Conservation (phyloP, 2,888 invertebrate genomes). For the Athripsodes cinereus region DNA sequence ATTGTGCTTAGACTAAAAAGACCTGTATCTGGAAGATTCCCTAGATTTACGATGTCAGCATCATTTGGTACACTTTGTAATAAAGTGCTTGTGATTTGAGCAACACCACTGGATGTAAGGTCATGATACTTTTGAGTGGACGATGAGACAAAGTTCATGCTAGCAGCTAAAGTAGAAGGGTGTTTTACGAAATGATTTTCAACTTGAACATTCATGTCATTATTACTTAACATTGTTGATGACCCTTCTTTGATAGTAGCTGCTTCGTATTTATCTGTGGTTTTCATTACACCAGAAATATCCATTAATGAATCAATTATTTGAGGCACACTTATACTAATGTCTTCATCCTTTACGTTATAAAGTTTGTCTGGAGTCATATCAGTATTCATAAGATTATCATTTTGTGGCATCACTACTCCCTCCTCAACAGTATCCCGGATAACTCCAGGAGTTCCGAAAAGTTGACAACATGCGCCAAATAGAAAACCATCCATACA, state of each 20-base stretch:
- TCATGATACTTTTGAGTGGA: conserved; percentile 23
- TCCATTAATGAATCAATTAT: conserved; percentile 1
- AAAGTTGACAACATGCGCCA: conserved; percentile 82
- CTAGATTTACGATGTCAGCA: conserved; percentile 38
- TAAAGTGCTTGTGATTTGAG: conserved; percentile 36
- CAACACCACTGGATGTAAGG: conserved; percentile 20
- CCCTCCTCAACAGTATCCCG: conserved; percentile 19
- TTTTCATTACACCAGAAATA: not conserved
- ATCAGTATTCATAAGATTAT: conserved; percentile 4
- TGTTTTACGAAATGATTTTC: conserved; percentile 14
- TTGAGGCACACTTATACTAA: conserved; percentile 1
- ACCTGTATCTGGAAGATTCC: conserved; percentile 31
- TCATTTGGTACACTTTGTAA: conserved; percentile 25
- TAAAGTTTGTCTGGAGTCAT: conserved; percentile 10
- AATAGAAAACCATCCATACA: conserved; percentile 92
- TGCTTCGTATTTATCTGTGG: conserved; percentile 11
- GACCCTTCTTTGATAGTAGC: conserved; percentile 8
- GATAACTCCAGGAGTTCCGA: conserved; percentile 40
- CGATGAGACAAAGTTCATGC: conserved; percentile 9
- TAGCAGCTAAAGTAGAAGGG: conserved; percentile 23
- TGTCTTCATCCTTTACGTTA: not conserved
- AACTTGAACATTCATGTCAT: conserved; percentile 13
- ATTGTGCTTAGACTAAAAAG: conserved; percentile 51
- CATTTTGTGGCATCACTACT: conserved; percentile 18
- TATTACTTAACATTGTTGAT: conserved; percentile 1